A percentile compares a stretch with the other conserved stretches of the same genome.
phyloP scores from a whole-genome alignment of 2,797 vertebrate species.

The Microhierax caerulescens region DNA sequence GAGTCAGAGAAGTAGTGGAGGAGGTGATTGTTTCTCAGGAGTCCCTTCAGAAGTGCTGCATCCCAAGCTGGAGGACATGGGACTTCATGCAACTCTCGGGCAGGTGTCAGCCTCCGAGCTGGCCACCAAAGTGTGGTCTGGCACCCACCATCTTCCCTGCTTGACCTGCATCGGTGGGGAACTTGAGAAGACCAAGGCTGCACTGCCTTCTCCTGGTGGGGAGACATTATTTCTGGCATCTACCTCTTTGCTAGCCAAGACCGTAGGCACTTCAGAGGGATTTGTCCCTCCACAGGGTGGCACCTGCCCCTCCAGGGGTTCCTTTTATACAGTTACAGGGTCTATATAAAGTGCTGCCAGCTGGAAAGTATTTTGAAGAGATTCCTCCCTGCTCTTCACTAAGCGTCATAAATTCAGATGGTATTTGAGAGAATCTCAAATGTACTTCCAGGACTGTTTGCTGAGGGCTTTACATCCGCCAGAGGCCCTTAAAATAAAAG shows the following conservation, averaged over 20 bases:
- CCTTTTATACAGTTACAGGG: conserved; percentile 51
- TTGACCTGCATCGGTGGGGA: neutral
- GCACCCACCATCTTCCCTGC: accelerated
- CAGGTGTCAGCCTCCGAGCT: neutral
- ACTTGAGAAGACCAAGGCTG: neutral
- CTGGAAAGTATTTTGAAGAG: conserved; percentile 73
- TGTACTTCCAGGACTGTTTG: conserved; percentile 56
- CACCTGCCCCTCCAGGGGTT: conserved; percentile 53
- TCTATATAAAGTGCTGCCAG: conserved; percentile 71
- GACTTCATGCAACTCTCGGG: neutral
- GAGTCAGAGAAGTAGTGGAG: neutral
- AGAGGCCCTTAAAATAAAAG: conserved; percentile 71
- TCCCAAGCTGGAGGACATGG: neutral
- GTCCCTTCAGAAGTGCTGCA: neutral
- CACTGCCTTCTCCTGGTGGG: conserved; percentile 26
- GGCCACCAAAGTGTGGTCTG: neutral
- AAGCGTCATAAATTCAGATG: conserved; percentile 69
- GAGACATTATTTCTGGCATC: neutral
- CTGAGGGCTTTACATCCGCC: conserved; percentile 47
- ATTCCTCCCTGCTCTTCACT: conserved; percentile 61
- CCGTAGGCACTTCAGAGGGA: neutral
- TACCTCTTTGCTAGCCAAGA: neutral
- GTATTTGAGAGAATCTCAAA: conserved; percentile 68
- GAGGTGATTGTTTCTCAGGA: neutral
- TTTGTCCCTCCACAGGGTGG: conserved; percentile 49